Conservation (phyloP, 1,140 invertebrate genomes). For the Drosophila varians region DNA sequence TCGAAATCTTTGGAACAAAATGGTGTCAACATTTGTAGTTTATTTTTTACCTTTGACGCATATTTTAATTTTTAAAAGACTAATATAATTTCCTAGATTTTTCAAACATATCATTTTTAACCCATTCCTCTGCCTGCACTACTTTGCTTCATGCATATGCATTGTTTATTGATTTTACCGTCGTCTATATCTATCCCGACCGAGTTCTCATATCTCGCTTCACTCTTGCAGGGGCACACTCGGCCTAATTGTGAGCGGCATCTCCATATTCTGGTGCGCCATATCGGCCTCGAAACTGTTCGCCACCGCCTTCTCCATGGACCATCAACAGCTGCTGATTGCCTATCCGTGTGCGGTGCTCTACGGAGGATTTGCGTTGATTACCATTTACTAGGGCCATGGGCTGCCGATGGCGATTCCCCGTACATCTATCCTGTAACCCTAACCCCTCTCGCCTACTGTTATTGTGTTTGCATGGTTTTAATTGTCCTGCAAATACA, state of each 20-base stretch:
- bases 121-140: constrained; percentile 1
- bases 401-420: constrained; percentile 33
- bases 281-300: constrained; percentile 94
- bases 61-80: too few species aligned
- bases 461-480: constrained; percentile 52
- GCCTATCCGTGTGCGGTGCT: constrained; percentile 93
- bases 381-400: constrained; percentile 87
- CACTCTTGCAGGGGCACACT: constrained; percentile 83
- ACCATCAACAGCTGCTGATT: constrained; percentile 92
- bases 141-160: constrained; percentile 65
- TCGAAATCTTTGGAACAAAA: too few species aligned
- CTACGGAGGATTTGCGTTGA: constrained; percentile 93
- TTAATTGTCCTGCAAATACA: constrained; percentile 66
- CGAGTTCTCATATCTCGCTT: constrained; percentile 44
- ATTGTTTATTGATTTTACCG: constrained; percentile 76
- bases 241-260: constrained; percentile 86
- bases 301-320: constrained; percentile 89
- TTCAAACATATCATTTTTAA: too few species aligned
- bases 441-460: background rate
- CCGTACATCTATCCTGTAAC: background rate
- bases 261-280: constrained; percentile 92
- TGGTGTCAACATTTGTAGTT: too few species aligned
- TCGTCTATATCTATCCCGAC: constrained; percentile 42
- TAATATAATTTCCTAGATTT: too few species aligned
- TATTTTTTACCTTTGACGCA: too few species aligned